Evolutionary conservation across 2,888 invertebrate species (phyloP).

Genomic region (Thumatha senex): DNA sequence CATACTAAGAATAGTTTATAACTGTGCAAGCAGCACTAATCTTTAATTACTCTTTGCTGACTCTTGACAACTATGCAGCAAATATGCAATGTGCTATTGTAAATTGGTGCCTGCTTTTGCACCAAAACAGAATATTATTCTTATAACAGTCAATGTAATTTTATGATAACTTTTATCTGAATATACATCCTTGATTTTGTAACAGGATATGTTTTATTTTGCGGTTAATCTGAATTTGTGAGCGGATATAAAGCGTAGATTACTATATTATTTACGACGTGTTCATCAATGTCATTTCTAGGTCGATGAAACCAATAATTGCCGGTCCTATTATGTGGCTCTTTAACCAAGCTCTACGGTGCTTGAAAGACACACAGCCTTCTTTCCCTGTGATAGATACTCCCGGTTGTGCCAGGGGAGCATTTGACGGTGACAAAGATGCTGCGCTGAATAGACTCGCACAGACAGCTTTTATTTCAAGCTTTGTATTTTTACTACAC

Average conservation of each 20-base stretch:
- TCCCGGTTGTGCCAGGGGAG: no score
- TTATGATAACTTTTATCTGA: conserved; percentile 32
- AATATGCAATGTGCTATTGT: conserved; percentile 1
- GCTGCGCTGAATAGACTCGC: no score
- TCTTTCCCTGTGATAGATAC: no score
- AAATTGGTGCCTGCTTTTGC: conserved; percentile 13
- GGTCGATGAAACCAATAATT: neutral
- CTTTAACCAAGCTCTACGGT: no score
- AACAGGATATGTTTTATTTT: conserved; percentile 40
- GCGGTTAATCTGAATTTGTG: conserved; percentile 18
- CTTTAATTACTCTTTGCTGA: neutral
- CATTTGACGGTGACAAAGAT: no score
- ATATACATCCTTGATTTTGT: conserved; percentile 36
- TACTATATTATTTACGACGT: neutral
- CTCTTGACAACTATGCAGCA: neutral
- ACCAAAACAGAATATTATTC: conserved; percentile 2
- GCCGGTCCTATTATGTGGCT: no score
- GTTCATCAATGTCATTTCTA: neutral
- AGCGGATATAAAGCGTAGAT: conserved; percentile 11
- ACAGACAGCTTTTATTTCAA: no score
- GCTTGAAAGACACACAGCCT: no score
- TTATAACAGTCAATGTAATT: conserved; percentile 32
- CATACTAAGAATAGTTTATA: neutral
- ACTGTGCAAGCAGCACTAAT: conserved; percentile 1
- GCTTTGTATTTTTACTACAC: no score